Base-by-base conservation (phyloP, 2,113 vertebrate genomes). In the Syngnathoides biaculeatus region DNA sequence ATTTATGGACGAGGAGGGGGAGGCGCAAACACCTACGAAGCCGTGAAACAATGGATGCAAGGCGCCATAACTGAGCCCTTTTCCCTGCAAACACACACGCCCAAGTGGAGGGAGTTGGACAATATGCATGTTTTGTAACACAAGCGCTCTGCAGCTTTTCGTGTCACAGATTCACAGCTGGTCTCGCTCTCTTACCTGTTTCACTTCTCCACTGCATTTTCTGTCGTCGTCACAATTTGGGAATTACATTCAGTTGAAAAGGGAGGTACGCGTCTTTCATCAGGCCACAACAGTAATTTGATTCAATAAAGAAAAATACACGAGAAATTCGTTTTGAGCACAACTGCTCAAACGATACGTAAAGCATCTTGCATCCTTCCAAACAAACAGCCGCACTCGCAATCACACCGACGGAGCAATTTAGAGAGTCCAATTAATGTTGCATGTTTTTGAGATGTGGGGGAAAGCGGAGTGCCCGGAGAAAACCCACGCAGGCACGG, bases 151-250 rank as follows among this genome's bases (percentile, higher is more conserved):
- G 65, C 70, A 67, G 73, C 79, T 80, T 75, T 82, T 83, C 74
- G 68, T 74, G 73, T 82, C 30, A 0, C 75, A 52, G 61, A 68
- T 64, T 72, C 85, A 81, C 81, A 79, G 71, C 78, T 83, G 81
- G 43, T 74, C 55, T 68, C 3, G 1, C 75, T 77, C 27, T 57
- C 72, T 71, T 48, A 22, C 73, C 67, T 60, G 59, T 35, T 52
- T 64, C 24, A 17, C 20, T 67, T 78, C 55, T 53, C 27, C 45
- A 35, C 15, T 13, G 2, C 48, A 48, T 62, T 19, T 62, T 40
- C 9, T 52, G 1, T 55, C 24, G 22, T 22, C 6, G 9, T 59
- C 19, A 1, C 20, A 17, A 19, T 27, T 20, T 38, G 17, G 38
- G 12, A 58, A 59, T 20, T 59, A 38, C 9, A 38, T 38, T 22